Conservation (phyloP, 2,797 vertebrate species). For the Scarus forsteni region DNA sequence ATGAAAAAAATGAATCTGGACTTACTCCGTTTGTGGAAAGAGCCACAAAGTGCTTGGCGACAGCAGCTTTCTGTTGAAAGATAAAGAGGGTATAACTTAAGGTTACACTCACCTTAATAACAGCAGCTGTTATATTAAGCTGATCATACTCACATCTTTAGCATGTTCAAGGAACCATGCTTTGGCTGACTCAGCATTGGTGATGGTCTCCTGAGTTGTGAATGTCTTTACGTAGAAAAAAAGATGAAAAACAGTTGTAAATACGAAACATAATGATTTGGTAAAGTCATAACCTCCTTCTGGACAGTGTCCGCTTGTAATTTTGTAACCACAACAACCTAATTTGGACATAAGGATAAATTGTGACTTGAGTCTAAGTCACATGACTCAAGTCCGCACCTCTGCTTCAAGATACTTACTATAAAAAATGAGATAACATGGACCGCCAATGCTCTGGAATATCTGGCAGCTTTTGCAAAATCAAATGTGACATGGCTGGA, state of each 20-base stretch:
- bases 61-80: constrained; percentile 83
- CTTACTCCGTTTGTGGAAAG: constrained; percentile 96
- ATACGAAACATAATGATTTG: not conserved
- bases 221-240: constrained; percentile 87
- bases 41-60: constrained; percentile 97
- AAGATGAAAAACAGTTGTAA: not conserved
- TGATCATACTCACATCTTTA: constrained; percentile 88
- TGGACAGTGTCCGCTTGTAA: too few species aligned
- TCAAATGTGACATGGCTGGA: not conserved
- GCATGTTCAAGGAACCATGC: constrained; percentile 92
- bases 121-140: not conserved
- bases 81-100: not conserved
- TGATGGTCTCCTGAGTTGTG: constrained; percentile 98
- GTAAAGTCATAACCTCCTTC: not conserved
- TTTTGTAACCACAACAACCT: too few species aligned
- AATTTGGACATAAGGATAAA: too few species aligned
- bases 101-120: not conserved
- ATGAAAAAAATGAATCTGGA: constrained; percentile 35
- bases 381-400: too few species aligned
- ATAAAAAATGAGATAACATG: not conserved
- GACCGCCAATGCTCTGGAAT: not conserved
- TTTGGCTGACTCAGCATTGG: constrained; percentile 95
- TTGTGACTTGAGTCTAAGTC: too few species aligned
- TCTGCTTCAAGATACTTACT: too few species aligned
- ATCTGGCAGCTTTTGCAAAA: not conserved